These are phyloP conservation scores for Coelopa frigida DNA, from an alignment of 1,140 invertebrate species.

Conservation along the genomic window DNA sequence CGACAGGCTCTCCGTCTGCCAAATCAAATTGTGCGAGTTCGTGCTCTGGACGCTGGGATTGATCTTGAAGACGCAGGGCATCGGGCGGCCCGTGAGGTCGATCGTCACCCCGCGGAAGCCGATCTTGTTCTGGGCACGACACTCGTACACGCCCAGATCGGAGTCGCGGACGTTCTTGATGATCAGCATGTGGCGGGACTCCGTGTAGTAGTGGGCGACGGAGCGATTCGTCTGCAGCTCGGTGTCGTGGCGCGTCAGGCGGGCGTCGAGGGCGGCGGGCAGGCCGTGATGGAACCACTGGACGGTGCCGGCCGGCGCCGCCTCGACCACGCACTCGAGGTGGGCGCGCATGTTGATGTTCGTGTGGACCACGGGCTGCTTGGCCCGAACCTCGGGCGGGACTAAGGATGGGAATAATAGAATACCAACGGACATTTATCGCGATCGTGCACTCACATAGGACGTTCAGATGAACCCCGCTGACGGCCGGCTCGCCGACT, in stretches of 20 bases:
- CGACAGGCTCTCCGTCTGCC: constrained; percentile 64
- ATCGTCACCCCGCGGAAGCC: constrained; percentile 51
- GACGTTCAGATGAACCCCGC: constrained; percentile 52
- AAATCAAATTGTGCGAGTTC: constrained; percentile 55
- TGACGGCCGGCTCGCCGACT: constrained; percentile 61
- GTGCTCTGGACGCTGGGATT: constrained; percentile 38
- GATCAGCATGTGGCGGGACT: constrained; percentile 54
- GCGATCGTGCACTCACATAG: constrained; percentile 48
- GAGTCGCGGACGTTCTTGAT: constrained; percentile 58
- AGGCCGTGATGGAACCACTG: constrained; percentile 54
- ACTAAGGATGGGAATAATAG: constrained; percentile 47
- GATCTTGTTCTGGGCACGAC: constrained; percentile 64
- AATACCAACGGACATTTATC: neutral
- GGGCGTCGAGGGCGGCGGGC: constrained; percentile 50
- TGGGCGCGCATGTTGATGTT: constrained; percentile 58
- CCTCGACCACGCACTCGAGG: constrained; percentile 59
- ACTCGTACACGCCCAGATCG: constrained; percentile 72
- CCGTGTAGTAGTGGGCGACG: constrained; percentile 25
- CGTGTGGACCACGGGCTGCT: constrained; percentile 61
- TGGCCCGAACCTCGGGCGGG: constrained; percentile 58
- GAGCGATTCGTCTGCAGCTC: constrained; percentile 26
- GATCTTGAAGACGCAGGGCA: constrained; percentile 56
- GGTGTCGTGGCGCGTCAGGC: constrained; percentile 47
- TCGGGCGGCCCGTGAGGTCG: constrained; percentile 50
- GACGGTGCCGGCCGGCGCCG: constrained; percentile 59